Percentiles rank a stretch among this genome's conserved stretches.
Conservation (phyloP, 2,797 vertebrate genomes). For the Chelon auratus region DNA sequence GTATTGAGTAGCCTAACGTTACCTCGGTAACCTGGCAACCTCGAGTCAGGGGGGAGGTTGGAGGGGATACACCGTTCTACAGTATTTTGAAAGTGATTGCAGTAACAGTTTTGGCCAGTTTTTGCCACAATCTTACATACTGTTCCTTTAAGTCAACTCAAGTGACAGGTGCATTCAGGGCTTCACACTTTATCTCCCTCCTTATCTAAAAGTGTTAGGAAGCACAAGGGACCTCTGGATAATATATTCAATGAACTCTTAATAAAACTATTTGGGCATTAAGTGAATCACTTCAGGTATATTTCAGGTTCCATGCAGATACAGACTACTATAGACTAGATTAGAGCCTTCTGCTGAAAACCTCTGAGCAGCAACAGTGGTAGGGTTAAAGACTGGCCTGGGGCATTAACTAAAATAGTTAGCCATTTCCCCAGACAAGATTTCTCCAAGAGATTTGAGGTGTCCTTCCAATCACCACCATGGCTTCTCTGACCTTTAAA, state of each 20-base stretch:
- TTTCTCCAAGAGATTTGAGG: constrained; percentile 37
- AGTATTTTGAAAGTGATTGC: too few species aligned
- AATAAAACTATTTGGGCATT: too few species aligned
- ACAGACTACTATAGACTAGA: too few species aligned
- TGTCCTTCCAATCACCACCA: constrained; percentile 6
- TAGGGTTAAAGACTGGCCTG: background rate
- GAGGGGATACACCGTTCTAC: too few species aligned
- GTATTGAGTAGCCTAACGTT: too few species aligned
- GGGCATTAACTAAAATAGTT: constrained; percentile 18
- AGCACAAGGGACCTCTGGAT: background rate
- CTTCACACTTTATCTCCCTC: background rate
- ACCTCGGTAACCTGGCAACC: too few species aligned
- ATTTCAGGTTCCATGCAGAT: too few species aligned
- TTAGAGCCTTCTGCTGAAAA: background rate
- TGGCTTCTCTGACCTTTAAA: constrained; percentile 9
- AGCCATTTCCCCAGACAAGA: constrained; percentile 38
- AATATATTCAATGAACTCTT: too few species aligned
- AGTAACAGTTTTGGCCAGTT: too few species aligned
- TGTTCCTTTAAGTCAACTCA: constrained; percentile 23
- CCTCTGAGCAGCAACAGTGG: background rate
- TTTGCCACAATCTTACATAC: too few species aligned
- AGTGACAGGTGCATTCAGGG: constrained; percentile 14
- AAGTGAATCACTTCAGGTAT: too few species aligned
- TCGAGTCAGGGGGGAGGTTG: too few species aligned
- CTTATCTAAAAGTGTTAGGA: background rate